These are phyloP conservation scores for Amblyteles armatorius DNA, from an alignment of 2,888 invertebrate species.

Conservation along the genomic window DNA sequence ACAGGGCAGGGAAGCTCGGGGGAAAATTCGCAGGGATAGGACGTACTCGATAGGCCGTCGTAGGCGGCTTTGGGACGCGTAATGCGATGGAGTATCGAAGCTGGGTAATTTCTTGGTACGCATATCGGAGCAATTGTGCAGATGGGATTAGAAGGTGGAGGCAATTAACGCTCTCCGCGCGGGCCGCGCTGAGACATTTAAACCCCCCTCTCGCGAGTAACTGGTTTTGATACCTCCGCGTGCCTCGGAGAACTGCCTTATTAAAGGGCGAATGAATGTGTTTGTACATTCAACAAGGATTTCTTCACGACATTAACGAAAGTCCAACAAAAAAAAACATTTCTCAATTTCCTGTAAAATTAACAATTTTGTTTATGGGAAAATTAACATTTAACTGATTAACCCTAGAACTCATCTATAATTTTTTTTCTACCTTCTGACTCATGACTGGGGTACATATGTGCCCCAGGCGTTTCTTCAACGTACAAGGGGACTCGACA, in stretches of 20 bases:
- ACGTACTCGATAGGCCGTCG: background rate
- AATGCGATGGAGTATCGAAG: background rate
- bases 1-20: background rate
- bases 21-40: conserved; percentile 14
- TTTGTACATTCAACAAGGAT: too few species aligned
- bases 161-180: background rate
- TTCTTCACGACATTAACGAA: background rate
- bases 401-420: too few species aligned
- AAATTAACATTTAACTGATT: too few species aligned
- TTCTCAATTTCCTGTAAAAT: background rate
- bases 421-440: too few species aligned
- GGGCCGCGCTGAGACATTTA: background rate
- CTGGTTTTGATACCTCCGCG: background rate
- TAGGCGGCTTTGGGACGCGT: background rate
- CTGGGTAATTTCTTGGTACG: background rate
- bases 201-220: background rate
- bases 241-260: background rate
- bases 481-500: too few species aligned
- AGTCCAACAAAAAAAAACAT: too few species aligned
- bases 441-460: too few species aligned
- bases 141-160: background rate
- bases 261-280: background rate
- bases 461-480: too few species aligned
- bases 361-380: background rate
- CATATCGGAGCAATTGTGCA: background rate